Evolutionary conservation across 2,888 invertebrate genomes (phyloP).

Genomic region (Chelonus formosanus): DNA sequence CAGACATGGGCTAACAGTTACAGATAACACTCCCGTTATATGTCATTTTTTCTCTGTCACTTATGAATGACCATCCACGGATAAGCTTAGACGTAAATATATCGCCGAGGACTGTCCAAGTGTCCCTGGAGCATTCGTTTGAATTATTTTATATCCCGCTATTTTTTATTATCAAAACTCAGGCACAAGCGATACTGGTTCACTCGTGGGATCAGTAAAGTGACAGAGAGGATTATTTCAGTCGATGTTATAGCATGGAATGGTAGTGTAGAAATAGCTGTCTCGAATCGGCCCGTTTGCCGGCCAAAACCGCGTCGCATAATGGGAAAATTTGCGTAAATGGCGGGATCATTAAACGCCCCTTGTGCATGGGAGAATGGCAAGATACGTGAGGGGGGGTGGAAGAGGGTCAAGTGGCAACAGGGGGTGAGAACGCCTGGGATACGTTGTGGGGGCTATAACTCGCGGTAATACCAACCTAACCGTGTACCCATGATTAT

Average conservation of each 20-base stretch:
- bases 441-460: slow-evolving; percentile 51
- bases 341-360: slow-evolving; percentile 63
- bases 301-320: slow-evolving; percentile 61
- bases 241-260: not conserved
- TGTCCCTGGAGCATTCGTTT: slow-evolving; percentile 57
- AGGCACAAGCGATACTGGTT: slow-evolving; percentile 9
- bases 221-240: not conserved
- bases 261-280: slow-evolving; percentile 27
- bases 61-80: slow-evolving; percentile 63
- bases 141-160: slow-evolving; percentile 64
- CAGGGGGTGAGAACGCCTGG: slow-evolving; percentile 42
- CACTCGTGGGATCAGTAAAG: slow-evolving; percentile 8
- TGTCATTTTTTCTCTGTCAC: slow-evolving; percentile 52
- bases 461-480: slow-evolving; percentile 66
- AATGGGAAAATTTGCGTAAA: slow-evolving; percentile 66
- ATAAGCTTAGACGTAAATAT: slow-evolving; percentile 59
- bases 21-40: slow-evolving; percentile 55
- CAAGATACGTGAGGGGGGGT: slow-evolving; percentile 23
- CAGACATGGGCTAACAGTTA: slow-evolving; percentile 58
- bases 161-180: slow-evolving; percentile 62
- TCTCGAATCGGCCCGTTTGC: slow-evolving; percentile 50
- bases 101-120: slow-evolving; percentile 49
- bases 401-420: slow-evolving; percentile 38
- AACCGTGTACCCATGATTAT: slow-evolving; percentile 65
- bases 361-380: slow-evolving; percentile 38